phyloP scores from a whole-genome alignment of 1,140 invertebrate species.

The Drosophila hydei region DNA sequence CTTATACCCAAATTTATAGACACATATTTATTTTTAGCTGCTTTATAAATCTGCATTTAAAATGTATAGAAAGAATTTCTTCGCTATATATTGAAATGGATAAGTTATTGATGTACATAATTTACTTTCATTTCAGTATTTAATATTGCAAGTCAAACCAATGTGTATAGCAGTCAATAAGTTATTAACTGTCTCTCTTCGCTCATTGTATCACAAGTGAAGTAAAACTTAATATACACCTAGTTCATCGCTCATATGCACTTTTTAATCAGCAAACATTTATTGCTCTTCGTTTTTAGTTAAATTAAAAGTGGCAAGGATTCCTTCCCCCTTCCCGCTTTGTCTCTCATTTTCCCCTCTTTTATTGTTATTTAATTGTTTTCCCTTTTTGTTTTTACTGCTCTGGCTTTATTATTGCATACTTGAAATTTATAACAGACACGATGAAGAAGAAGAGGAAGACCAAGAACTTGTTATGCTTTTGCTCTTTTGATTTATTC shows the following conservation, averaged over 20 bases:
- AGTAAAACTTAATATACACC: no score
- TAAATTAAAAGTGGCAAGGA: background rate
- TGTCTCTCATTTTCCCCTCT: background rate
- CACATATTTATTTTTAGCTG: no score
- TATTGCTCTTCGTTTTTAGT: background rate
- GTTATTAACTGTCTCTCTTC: no score
- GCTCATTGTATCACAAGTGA: no score
- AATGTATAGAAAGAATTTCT: no score
- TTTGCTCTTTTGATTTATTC: slow-evolving; percentile 44
- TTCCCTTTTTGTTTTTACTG: slow-evolving; percentile 2
- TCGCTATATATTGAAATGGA: no score
- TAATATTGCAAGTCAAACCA: no score
- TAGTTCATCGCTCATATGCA: background rate
- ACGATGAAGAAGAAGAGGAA: slow-evolving; percentile 5
- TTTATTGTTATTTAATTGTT: slow-evolving; percentile 14
- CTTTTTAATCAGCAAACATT: background rate
- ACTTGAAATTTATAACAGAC: slow-evolving; percentile 24
- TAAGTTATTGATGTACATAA: no score
- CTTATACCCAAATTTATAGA: no score
- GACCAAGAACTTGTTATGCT: slow-evolving; percentile 40
- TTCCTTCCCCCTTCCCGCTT: background rate
- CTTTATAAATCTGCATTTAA: no score
- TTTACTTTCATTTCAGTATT: no score
- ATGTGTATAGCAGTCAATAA: no score
- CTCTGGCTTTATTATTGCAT: slow-evolving; percentile 17